Percentiles rank a stretch among this genome's conserved stretches.
Conservation (phyloP, 37 sponge, comb jelly and placozoan species). For the Ianthella basta region DNA sequence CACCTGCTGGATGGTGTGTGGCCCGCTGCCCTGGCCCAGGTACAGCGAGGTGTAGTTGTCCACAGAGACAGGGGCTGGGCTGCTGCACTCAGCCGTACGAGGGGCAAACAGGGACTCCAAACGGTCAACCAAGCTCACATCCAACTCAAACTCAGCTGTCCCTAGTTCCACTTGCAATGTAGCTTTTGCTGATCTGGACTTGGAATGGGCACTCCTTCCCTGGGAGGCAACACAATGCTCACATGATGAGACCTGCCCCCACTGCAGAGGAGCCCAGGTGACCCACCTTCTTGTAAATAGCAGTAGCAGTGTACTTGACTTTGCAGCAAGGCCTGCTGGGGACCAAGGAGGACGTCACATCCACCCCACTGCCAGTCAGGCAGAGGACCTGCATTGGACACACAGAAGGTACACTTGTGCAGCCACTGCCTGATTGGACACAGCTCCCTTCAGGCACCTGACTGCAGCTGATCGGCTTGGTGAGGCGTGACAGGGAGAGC, state of each 20-base stretch:
- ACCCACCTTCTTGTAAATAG: too few relatives aligned
- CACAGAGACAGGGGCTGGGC: not conserved
- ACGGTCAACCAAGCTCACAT: conserved; percentile 34
- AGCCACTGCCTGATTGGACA: too few relatives aligned
- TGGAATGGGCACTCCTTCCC: not conserved
- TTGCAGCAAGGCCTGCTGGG: too few relatives aligned
- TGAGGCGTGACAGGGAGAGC: not conserved
- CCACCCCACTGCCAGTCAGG: too few relatives aligned
- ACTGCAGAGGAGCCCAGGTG: too few relatives aligned
- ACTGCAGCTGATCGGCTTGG: conserved; percentile 3
- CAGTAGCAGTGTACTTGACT: too few relatives aligned
- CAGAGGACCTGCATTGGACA: too few relatives aligned
- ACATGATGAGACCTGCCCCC: too few relatives aligned
- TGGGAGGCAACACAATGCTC: not conserved
- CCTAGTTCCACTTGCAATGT: not conserved
- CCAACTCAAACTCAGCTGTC: not conserved
- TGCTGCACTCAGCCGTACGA: not conserved
- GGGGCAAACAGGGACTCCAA: not conserved
- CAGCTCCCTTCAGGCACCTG: not conserved
- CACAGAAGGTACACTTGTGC: too few relatives aligned
- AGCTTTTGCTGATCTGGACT: not conserved
- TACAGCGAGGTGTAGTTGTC: conserved; percentile 27
- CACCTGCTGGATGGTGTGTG: not conserved
- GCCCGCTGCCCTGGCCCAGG: not conserved
- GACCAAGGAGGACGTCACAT: too few relatives aligned